phyloP scores from a whole-genome alignment of 2,888 invertebrate species.

The Spodoptera exigua region DNA sequence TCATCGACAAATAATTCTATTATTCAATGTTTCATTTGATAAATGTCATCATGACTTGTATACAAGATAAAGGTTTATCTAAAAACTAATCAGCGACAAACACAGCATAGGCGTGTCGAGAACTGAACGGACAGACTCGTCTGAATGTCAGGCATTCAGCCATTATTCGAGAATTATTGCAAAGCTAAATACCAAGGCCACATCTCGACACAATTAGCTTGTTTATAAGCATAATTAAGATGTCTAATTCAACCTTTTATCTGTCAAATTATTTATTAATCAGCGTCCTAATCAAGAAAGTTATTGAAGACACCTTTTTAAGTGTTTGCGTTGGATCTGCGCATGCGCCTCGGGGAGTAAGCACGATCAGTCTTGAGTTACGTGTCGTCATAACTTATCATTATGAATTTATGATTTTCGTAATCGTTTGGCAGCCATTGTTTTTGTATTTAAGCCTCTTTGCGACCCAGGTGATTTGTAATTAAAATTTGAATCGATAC shows the following conservation, averaged over 20 bases:
- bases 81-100: conserved; percentile 37
- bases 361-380: conserved; percentile 44
- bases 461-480: conserved; percentile 2
- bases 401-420: conserved; percentile 42
- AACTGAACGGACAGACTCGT: conserved; percentile 15
- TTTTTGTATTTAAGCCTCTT: conserved; percentile 15
- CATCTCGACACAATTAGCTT: conserved; percentile 19
- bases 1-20: no score
- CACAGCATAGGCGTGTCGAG: conserved; percentile 38
- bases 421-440: conserved; percentile 21
- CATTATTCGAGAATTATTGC: conserved; percentile 33
- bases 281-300: conserved; percentile 37
- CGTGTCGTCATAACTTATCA: conserved; percentile 40
- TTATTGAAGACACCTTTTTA: conserved; percentile 23
- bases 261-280: conserved; percentile 36
- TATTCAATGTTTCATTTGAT: no score
- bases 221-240: conserved; percentile 44
- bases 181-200: conserved; percentile 37
- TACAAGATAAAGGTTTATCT: conserved; percentile 25
- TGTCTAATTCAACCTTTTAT: conserved; percentile 24
- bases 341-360: conserved; percentile 23
- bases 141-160: conserved; percentile 40
- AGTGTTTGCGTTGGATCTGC: conserved; percentile 25
- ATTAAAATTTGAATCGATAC: background rate
- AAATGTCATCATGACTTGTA: conserved; percentile 5